Conservation (phyloP, 2,797 vertebrate genomes). For the Chaetophractus vellerosus region DNA sequence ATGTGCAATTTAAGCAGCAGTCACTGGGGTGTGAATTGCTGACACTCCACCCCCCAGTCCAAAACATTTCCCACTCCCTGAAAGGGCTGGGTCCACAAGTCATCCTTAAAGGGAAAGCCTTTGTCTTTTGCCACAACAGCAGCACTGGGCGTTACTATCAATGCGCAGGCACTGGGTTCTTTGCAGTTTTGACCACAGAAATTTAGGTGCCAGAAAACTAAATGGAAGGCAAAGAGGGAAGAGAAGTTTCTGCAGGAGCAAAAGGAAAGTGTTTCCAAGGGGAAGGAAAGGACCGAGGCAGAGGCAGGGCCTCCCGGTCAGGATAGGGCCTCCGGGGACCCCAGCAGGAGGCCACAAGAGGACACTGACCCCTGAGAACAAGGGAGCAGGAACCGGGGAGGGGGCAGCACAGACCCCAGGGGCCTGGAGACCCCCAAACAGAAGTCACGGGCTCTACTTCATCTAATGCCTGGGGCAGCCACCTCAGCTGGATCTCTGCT, state of each 20-base stretch:
- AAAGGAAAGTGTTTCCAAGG: not conserved
- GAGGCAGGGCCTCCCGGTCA: not conserved
- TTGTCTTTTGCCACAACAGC: accelerated
- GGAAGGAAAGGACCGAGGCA: too few relatives aligned
- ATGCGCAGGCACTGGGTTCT: accelerated
- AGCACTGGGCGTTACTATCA: too few relatives aligned
- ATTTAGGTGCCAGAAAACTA: accelerated
- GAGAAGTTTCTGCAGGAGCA: not conserved
- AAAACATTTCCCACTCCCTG: not conserved
- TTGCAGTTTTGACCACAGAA: not conserved
- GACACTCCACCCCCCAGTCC: too few relatives aligned
- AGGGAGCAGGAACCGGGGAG: not conserved
- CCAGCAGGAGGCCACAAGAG: not conserved
- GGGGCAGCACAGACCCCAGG: not conserved
- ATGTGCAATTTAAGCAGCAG: not conserved
- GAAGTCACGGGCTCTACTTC: not conserved
- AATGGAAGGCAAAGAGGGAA: not conserved
- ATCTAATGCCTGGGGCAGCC: accelerated
- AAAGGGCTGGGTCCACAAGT: accelerated
- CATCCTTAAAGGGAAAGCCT: not conserved
- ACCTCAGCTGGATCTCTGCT: accelerated
- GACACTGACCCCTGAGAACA: not conserved
- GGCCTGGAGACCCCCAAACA: too few relatives aligned
- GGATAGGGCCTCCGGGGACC: too few relatives aligned
- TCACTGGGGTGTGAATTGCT: not conserved